Evolutionary conservation across 2,797 vertebrate genomes (phyloP), one percentile per base, ranked within the genome.

Genomic region (Cetoscarus ocellatus): DNA sequence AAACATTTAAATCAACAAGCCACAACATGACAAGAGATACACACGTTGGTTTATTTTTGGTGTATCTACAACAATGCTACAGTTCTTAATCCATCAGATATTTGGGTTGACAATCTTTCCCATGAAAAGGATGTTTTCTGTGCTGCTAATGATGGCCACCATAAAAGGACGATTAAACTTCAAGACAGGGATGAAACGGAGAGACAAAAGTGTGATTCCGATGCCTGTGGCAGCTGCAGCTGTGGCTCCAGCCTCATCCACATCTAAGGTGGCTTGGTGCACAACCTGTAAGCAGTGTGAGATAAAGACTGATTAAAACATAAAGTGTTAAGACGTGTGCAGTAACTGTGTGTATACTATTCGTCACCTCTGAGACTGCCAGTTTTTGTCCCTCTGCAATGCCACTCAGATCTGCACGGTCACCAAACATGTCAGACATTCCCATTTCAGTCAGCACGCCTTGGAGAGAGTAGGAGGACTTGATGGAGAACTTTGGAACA

Each of bases 91-190:
- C 19, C 43, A 40, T 93, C 77, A 90, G 62, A 83, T 72, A 19
- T 59, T 91, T 35, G 93, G 92, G 73, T 94, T 93, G 45, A 84
- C 39, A 15, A 94, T 91, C 67, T 92, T 94, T 50, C 91, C 92
- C 71, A 93, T 67, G 54, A 93, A 94, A 12, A 92, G 75, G 6
- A 93, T 82, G 51, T 86, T 75, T 10, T 87, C 90, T 55, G 94
- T 92, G 70, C 27, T 85, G 53, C 92, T 95, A 51, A 76, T 89
- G 75, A 98, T 93, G 69, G 96, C 66, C 12, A 96, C 93, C 75
- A 97, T 94, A 66, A 98, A 98, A 0, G 96, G 96, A 42, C 70
- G 91, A 62, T 97, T 60, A 63, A 96, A 96, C 74, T 77, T 94
- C 70, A 98, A 54, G 10, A 84, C 45, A 3, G 89, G 80, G 70